phyloP scores from a whole-genome alignment of 2,888 invertebrate species.

The Eupithecia tripunctaria region DNA sequence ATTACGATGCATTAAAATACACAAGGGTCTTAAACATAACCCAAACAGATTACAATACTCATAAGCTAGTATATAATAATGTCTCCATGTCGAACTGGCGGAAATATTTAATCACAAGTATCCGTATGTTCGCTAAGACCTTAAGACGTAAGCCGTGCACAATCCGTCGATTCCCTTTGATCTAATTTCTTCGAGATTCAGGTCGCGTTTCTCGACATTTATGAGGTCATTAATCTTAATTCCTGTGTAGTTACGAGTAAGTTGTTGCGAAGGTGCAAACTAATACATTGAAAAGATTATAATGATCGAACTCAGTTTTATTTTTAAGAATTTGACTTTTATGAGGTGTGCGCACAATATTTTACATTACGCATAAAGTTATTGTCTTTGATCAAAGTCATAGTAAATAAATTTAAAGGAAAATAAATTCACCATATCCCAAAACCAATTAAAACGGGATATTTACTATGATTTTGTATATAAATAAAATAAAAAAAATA shows the following conservation, averaged over 20 bases:
- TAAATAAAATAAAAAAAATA: no score
- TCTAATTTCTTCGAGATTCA: slow-evolving; percentile 46
- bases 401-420: not conserved
- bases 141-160: slow-evolving; percentile 18
- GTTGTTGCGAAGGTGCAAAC: slow-evolving; percentile 40
- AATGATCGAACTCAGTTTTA: not conserved
- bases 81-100: not conserved
- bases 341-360: no score
- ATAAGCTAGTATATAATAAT: not conserved
- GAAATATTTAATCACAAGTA: slow-evolving; percentile 34
- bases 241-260: slow-evolving; percentile 49
- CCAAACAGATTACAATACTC: not conserved
- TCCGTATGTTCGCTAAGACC: not conserved
- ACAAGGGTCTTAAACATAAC: not conserved
- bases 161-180: slow-evolving; percentile 40
- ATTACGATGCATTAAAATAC: not conserved
- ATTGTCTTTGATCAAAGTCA: not conserved
- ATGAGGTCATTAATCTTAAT: slow-evolving; percentile 49
- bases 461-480: not conserved
- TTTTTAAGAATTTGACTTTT: no score
- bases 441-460: not conserved
- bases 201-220: slow-evolving; percentile 50
- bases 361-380: no score
- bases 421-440: not conserved
- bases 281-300: not conserved